These are phyloP conservation scores for Triplophysa rosa DNA, from an alignment of 2,113 vertebrate species.

Conservation along the genomic window DNA sequence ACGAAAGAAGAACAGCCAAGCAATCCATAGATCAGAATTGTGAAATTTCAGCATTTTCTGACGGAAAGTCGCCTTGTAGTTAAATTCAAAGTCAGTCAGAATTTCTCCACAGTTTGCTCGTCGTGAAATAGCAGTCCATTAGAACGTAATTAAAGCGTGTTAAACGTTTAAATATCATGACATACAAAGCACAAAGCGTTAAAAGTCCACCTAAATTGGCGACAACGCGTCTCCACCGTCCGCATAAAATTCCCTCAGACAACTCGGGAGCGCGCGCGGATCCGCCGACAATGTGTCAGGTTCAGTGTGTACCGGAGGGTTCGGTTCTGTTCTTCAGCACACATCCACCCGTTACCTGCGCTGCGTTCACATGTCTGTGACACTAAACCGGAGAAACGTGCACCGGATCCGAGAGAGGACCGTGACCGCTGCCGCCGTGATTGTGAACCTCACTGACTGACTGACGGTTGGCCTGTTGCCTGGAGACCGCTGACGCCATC, in stretches of 20 bases:
- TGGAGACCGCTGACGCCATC: slow-evolving; percentile 74
- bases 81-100: slow-evolving; percentile 31
- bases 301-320: slow-evolving; percentile 34
- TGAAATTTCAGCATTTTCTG: slow-evolving; percentile 76
- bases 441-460: slow-evolving; percentile 51
- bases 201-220: not conserved
- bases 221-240: not conserved
- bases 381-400: not conserved
- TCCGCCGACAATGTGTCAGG: not conserved
- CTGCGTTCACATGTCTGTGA: not conserved
- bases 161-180: not conserved
- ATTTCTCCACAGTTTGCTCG: slow-evolving; percentile 49
- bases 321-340: not conserved
- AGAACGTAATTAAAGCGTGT: slow-evolving; percentile 27
- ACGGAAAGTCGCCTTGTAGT: slow-evolving; percentile 45
- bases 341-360: not conserved
- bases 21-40: slow-evolving; percentile 79
- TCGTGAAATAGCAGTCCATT: slow-evolving; percentile 52
- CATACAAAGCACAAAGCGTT: not conserved
- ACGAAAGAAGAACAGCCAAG: slow-evolving; percentile 75
- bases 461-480: slow-evolving; percentile 66
- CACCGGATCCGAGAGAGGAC: not conserved
- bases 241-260: not conserved
- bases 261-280: not conserved
- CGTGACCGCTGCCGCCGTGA: slow-evolving; percentile 44